Percentiles rank a stretch among this genome's conserved stretches.
These are phyloP conservation scores for Epinephelus awoara DNA, from an alignment of 2,797 vertebrate genomes.

Conservation along the genomic window DNA sequence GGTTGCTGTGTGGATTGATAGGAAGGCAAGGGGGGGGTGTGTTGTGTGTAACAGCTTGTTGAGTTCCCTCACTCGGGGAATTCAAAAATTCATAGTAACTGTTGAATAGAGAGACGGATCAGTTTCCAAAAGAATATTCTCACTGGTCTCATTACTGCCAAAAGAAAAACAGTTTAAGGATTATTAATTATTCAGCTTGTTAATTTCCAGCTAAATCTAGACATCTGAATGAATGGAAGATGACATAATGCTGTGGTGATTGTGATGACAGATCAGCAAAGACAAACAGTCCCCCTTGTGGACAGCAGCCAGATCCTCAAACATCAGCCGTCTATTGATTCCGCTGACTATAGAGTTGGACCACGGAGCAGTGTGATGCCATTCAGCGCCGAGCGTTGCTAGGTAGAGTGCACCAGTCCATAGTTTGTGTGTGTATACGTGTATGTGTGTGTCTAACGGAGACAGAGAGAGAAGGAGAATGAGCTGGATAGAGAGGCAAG, in stretches of 20 bases:
- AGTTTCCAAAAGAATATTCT: background rate
- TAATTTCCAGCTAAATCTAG: background rate
- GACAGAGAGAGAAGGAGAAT: constrained; percentile 10
- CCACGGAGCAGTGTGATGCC: constrained; percentile 60
- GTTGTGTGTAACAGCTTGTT: constrained; percentile 77
- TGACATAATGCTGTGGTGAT: constrained; percentile 36
- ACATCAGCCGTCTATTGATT: constrained; percentile 64
- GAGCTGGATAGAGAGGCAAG: constrained; percentile 36
- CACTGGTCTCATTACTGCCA: background rate
- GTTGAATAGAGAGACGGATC: constrained; percentile 61
- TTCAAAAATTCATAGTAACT: constrained; percentile 59
- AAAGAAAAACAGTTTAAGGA: background rate
- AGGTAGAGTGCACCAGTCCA: constrained; percentile 73
- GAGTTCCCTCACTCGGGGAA: constrained; percentile 75
- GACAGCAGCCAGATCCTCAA: constrained; percentile 67
- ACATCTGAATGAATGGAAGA: constrained; percentile 28
- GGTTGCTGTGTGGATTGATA: constrained; percentile 72
- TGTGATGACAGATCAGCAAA: constrained; percentile 53
- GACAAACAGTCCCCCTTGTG: constrained; percentile 72
- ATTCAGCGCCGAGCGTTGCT: constrained; percentile 69
- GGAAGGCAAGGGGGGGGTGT: constrained; percentile 24
- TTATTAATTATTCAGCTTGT: background rate
- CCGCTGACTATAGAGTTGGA: constrained; percentile 63
- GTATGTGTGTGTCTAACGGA: constrained; percentile 10
- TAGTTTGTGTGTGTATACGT: constrained; percentile 47